Conservation (phyloP, 2,888 invertebrate genomes). For the Tiphia femorata region DNA sequence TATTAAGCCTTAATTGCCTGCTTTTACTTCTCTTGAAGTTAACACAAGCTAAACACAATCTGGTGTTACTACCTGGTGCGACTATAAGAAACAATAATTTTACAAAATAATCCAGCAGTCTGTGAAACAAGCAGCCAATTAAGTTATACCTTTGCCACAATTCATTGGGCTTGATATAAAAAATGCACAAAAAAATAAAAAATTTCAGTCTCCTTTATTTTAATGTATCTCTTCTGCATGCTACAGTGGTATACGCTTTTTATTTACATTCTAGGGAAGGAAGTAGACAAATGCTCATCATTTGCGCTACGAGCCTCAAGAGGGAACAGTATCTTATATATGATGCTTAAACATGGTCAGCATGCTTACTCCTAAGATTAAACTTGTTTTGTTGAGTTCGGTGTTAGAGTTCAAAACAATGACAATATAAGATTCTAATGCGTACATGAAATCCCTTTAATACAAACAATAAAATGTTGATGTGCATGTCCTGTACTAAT, state of each 20-base stretch:
- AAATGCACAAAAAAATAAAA: background rate
- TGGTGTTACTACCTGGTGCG: too few relatives aligned
- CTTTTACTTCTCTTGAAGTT: too few relatives aligned
- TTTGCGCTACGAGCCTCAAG: constrained; percentile 56
- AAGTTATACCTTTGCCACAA: constrained; percentile 1
- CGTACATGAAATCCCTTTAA: too few relatives aligned
- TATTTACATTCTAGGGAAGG: constrained; percentile 65
- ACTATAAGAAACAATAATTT: too few relatives aligned
- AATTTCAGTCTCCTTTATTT: background rate
- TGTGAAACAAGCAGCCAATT: too few relatives aligned
- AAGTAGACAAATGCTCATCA: constrained; percentile 61
- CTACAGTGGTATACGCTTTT: constrained; percentile 50
- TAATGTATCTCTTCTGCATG: constrained; percentile 49
- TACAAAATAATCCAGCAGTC: too few relatives aligned
- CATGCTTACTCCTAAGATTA: constrained; percentile 55
- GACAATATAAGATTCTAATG: too few relatives aligned
- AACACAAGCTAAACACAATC: too few relatives aligned
- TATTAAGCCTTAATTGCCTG: too few relatives aligned
- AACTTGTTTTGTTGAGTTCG: constrained; percentile 16
- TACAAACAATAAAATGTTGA: too few relatives aligned
- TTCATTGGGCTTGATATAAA: background rate
- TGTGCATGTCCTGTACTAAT: too few relatives aligned
- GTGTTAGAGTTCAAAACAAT: background rate
- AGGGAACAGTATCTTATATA: constrained; percentile 55
- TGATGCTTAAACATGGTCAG: constrained; percentile 60